These are phyloP conservation scores for Lacerta viridis DNA, from an alignment of 2,797 vertebrate genomes.

Conservation along the genomic window DNA sequence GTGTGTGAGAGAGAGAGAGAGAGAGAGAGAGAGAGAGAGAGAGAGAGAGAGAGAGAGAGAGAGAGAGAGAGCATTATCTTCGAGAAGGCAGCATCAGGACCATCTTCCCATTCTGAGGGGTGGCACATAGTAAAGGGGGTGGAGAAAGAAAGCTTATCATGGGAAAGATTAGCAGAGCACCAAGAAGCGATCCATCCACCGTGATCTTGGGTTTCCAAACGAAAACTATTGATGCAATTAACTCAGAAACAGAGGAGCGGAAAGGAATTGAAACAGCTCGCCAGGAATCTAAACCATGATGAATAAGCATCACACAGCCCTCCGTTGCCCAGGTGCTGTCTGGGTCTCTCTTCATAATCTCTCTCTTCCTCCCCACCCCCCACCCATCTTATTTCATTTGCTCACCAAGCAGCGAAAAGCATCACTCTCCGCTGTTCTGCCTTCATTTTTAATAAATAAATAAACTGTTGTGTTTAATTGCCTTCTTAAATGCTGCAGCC, in stretches of 20 bases:
- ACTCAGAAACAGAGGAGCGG: not conserved
- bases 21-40: too few relatives aligned
- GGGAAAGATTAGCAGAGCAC: slow-evolving; percentile 13
- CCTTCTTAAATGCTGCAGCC: slow-evolving; percentile 37
- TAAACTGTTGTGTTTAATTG: not conserved
- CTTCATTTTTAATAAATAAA: not conserved
- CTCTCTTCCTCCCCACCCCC: not conserved
- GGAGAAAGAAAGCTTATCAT: not conserved
- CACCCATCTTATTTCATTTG: not conserved
- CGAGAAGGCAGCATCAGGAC: slow-evolving; percentile 3
- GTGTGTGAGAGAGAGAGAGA: too few relatives aligned
- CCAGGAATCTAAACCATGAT: not conserved
- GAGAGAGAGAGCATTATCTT: not conserved
- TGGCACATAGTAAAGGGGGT: not conserved
- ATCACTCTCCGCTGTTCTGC: not conserved
- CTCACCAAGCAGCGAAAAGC: not conserved
- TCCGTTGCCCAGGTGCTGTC: not conserved
- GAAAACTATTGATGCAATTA: slow-evolving; percentile 29
- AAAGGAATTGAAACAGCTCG: not conserved
- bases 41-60: too few relatives aligned
- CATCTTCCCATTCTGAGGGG: not conserved
- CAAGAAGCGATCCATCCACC: slow-evolving; percentile 11
- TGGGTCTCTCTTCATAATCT: not conserved
- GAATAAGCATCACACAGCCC: not conserved
- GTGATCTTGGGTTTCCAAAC: slow-evolving; percentile 4